Evolutionary conservation across 2,113 vertebrate genomes (phyloP), one percentile per base, ranked within the genome.

Genomic region (Callopanchax toddi): DNA sequence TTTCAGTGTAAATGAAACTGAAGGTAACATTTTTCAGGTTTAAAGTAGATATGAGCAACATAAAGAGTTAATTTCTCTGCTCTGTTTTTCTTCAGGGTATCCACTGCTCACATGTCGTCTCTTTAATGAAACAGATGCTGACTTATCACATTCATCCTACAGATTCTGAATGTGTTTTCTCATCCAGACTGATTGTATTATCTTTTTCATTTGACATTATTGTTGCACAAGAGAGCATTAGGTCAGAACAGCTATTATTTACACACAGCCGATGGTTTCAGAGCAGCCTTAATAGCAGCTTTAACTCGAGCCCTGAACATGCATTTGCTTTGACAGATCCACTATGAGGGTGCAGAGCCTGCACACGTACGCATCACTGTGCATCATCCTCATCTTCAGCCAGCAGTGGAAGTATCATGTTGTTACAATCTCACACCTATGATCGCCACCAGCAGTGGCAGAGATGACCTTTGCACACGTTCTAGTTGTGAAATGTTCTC

Each of bases 261-360:
- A 22, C 37, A 36, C 1, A 36, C 12, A 64, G 59, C 55, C 26
- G 49, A 42, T 43, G 45, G 58, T 62, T 46, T 55, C 60, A 54
- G 32, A 29, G 36, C 45, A 49, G 50, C 44, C 6, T 20, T 63
- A 60, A 77, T 17, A 60, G 18, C 34, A 66, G 56, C 56, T 60
- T 63, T 63, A 66, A 50, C 22, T 46, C 17, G 44, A 53, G 46
- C 21, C 18, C 36, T 22, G 58, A 54, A 79, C 60, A 57, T 69
- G 15, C 48, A 74, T 93, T 58, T 48, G 40, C 61, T 74, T 61
- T 70, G 62, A 86, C 79, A 82, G 77, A 84, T 75, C 56, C 61
- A 60, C 66, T 60, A 22, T 46, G 51, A 78, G 60, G 62, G 43
- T 76, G 50, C 77, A 63, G 63, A 45, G 67, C 58, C 44, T 79